Conservation (phyloP, 2,797 vertebrate species). For the Gymnoscopelus microlampas region DNA sequence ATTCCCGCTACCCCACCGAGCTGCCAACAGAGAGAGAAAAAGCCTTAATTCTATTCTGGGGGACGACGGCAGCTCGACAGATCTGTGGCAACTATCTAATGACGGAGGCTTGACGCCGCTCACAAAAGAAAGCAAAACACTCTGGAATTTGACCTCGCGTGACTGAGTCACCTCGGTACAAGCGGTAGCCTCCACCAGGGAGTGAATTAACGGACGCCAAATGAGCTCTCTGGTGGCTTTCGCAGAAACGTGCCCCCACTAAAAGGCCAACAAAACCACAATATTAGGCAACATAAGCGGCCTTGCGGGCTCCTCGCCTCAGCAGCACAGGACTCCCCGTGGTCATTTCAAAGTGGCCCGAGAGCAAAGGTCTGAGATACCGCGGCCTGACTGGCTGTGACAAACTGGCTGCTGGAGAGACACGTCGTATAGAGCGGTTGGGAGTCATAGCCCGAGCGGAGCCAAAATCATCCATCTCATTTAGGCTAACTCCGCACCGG, state of each 20-base stretch:
- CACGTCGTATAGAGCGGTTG: conserved; percentile 3
- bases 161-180: conserved; percentile 26
- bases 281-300: conserved; percentile 24
- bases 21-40: conserved; percentile 8
- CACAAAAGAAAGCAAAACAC: conserved; percentile 22
- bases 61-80: conserved; percentile 11
- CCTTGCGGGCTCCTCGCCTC: conserved; percentile 3
- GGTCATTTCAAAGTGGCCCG: conserved; percentile 12
- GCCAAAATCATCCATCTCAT: conserved; percentile 46
- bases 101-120: conserved; percentile 1
- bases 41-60: conserved; percentile 7
- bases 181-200: neutral
- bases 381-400: conserved; percentile 1
- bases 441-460: conserved; percentile 44
- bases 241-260: neutral
- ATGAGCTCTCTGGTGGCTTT: conserved; percentile 13
- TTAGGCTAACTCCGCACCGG: conserved; percentile 10
- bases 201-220: conserved; percentile 22
- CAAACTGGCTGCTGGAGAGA: neutral
- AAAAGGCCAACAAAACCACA: conserved; percentile 12
- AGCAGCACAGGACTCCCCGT: conserved; percentile 2
- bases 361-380: conserved; percentile 34
- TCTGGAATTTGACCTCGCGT: conserved; percentile 44
- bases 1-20: conserved; percentile 6
- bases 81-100: conserved; percentile 22